phyloP scores from a whole-genome alignment of 2,888 invertebrate genomes.

The Macrophya alboannulata region DNA sequence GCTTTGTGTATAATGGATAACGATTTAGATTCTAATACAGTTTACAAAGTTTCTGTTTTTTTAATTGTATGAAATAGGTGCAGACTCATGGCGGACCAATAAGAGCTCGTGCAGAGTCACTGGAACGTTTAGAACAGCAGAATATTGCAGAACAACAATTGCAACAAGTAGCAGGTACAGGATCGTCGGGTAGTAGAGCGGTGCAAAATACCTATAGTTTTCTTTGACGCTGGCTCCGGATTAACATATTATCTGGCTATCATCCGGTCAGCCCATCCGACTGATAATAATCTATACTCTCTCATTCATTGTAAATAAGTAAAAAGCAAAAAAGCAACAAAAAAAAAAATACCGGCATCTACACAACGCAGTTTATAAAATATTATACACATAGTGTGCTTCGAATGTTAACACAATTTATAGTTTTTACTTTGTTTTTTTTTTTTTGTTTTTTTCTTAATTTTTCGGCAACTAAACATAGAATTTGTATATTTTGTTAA shows the following conservation, averaged over 20 bases:
- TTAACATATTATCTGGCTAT: conserved; percentile 71
- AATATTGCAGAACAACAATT: conserved; percentile 63
- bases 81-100: conserved; percentile 92
- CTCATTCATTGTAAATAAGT: conserved; percentile 32
- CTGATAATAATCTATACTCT: conserved; percentile 64
- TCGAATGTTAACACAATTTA: neutral
- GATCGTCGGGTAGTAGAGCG: conserved; percentile 80
- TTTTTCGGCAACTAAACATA: neutral
- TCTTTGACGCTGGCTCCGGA: conserved; percentile 81
- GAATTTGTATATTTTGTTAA: conserved; percentile 7
- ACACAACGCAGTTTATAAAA: conserved; percentile 3
- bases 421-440: neutral
- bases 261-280: conserved; percentile 73
- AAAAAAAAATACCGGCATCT: neutral
- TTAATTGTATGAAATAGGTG: conserved; percentile 79
- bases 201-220: conserved; percentile 86
- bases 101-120: conserved; percentile 89
- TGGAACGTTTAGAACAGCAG: conserved; percentile 86
- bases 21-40: neutral
- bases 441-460: neutral
- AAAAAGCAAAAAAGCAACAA: neutral
- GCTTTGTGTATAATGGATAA: neutral
- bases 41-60: neutral
- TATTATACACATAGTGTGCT: neutral
- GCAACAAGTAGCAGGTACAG: conserved; percentile 71